A percentile compares a stretch with the other conserved stretches of the same genome.
Conservation (phyloP, 2,113 vertebrate genomes). For the Forbesichthys papilliferus region DNA sequence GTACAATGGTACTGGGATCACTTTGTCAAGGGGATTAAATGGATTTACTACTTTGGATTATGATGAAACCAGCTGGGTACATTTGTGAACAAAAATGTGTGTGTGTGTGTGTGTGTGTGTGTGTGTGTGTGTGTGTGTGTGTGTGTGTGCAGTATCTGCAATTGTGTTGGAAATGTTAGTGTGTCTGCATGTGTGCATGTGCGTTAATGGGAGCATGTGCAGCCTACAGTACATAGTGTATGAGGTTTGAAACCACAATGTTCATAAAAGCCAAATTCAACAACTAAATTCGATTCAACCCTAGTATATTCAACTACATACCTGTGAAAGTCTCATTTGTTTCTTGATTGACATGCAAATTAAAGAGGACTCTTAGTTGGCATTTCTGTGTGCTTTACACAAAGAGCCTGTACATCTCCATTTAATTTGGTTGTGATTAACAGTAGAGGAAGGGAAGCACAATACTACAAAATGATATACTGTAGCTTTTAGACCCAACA, state of each 20-base stretch:
- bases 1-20: conserved; percentile 70
- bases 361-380: background rate
- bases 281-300: too few relatives aligned
- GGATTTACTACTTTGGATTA: conserved; percentile 74
- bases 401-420: conserved; percentile 7
- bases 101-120: conserved; percentile 25
- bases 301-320: too few relatives aligned
- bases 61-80: conserved; percentile 73
- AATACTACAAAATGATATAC: background rate
- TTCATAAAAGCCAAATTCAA: too few relatives aligned
- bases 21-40: conserved; percentile 75
- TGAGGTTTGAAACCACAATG: too few relatives aligned
- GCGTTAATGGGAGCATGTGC: background rate
- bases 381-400: too few relatives aligned
- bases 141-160: conserved; percentile 28
- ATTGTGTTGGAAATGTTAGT: background rate
- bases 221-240: too few relatives aligned
- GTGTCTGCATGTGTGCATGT: background rate
- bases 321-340: background rate
- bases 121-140: conserved; percentile 5
- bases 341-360: background rate
- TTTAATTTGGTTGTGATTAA: conserved; percentile 13
- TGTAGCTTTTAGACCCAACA: background rate
- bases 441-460: conserved; percentile 40
- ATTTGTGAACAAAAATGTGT: conserved; percentile 58